A percentile compares a stretch with the other conserved stretches of the same genome.
These are phyloP conservation scores for Papilio dardanus DNA, from an alignment of 1,140 invertebrate species.

Conservation along the genomic window DNA sequence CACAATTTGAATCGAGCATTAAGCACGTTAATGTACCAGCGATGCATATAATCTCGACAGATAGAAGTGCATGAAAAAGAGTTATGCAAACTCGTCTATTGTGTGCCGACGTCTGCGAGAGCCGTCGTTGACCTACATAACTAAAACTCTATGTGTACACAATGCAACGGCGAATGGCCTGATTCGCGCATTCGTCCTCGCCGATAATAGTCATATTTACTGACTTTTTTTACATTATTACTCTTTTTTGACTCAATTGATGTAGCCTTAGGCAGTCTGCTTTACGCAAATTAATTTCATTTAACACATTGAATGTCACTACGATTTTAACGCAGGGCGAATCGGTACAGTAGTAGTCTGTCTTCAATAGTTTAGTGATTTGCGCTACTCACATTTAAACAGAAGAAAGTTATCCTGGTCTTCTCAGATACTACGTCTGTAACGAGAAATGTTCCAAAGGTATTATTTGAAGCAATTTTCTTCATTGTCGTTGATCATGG, in stretches of 20 bases:
- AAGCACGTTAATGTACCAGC: background rate
- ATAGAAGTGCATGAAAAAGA: slow-evolving; percentile 32
- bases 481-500: background rate
- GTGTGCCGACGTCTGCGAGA: slow-evolving; percentile 19
- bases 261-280: too few relatives aligned
- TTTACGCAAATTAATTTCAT: too few relatives aligned
- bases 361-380: background rate
- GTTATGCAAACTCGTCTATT: slow-evolving; percentile 32
- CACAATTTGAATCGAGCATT: background rate
- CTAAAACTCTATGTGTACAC: slow-evolving; percentile 22
- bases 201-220: background rate
- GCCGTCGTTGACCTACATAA: slow-evolving; percentile 20
- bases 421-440: background rate
- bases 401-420: background rate
- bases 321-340: too few relatives aligned
- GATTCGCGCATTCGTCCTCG: slow-evolving; percentile 18
- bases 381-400: background rate
- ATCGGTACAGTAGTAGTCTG: too few relatives aligned
- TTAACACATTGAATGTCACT: too few relatives aligned
- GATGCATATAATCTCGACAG: slow-evolving; percentile 20
- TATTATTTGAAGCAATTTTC: background rate
- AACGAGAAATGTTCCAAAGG: background rate
- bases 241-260: background rate
- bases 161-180: slow-evolving; percentile 17
- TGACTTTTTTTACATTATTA: background rate